Base-by-base conservation (phyloP, 2,888 invertebrate genomes). In the Hemithea aestivaria region DNA sequence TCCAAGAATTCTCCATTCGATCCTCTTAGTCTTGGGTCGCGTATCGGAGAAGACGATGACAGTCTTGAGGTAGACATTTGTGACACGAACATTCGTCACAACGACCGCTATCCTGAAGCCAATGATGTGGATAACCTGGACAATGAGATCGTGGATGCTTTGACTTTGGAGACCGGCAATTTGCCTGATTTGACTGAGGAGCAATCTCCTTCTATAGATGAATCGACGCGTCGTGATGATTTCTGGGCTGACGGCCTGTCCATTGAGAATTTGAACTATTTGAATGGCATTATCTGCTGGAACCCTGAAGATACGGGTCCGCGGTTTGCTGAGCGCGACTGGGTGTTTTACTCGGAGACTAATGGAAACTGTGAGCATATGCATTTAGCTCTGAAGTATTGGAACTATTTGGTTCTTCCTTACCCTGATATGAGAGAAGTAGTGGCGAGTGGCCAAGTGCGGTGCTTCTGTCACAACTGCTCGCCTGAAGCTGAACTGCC, bases 1-100 rank as follows among this genome's bases (percentile, higher is more conserved):
- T 32, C 53, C 1, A 52, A 47, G 11, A 62, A 54, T 1, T 38
- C 58, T 0, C 25, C 69, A 11, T 48, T 62, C 2, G 62, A 67
- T 23, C 56, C 71, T 2, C 55, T 65, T 11, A 64, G 66, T 35
- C 50, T 62, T 0, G 69, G 62, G 6, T 61, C 66, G 1, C 56
- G 58, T 0, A 58, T 67, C 0, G 59, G 59, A 0, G 66, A 64
- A 2, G 62, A 53, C 0, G 21, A 42, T 1, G 65, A 58, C 9
- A 32, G 32, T 1, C 41, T 33, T 0, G 38, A 57, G 1, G 51
- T 56, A 2, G 61, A 59, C 4, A 64, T 65, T 26, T 79, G 68
- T 42, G 84, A 84, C 30, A 84, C 84, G 0, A 84, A 84, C 41
- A 83, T 82, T n/a, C 73, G 70, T 0, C 83, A 83, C 45, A 84